Conservation (phyloP, 2,888 invertebrate genomes). For the Chymomyza procnemis region DNA sequence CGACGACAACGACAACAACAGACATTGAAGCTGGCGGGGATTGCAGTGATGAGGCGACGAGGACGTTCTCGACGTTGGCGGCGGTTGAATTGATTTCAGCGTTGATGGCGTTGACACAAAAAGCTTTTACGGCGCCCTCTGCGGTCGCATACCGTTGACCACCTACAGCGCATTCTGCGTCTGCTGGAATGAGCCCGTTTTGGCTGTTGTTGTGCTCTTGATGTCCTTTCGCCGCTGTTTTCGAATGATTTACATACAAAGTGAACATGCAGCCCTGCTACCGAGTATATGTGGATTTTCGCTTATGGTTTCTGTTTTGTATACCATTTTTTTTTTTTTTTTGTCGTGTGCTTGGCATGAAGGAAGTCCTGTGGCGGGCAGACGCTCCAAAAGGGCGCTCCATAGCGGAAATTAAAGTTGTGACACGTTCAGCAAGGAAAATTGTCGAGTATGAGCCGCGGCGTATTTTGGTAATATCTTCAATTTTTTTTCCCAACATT, state of each 20-base stretch:
- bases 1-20: conserved; percentile 59
- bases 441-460: conserved; percentile 36
- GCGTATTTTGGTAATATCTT: conserved; percentile 44
- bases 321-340: conserved; percentile 4
- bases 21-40: conserved; percentile 20
- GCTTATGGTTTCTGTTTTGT: conserved; percentile 16
- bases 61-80: conserved; percentile 11
- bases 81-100: conserved; percentile 66
- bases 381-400: conserved; percentile 26
- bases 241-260: conserved; percentile 68
- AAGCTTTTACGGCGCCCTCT: conserved; percentile 74
- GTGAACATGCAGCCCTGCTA: conserved; percentile 59
- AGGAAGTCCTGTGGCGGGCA: conserved; percentile 51
- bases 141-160: conserved; percentile 69
- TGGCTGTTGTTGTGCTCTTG: conserved; percentile 44
- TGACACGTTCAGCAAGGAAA: conserved; percentile 55
- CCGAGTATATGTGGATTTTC: conserved; percentile 24
- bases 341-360: conserved; percentile 22
- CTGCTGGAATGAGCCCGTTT: background rate
- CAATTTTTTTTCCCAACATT: conserved; percentile 24
- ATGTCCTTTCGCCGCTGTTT: conserved; percentile 42
- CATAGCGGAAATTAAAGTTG: conserved; percentile 65
- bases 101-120: conserved; percentile 76
- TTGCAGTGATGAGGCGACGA: background rate
- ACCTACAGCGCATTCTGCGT: conserved; percentile 60